A percentile compares a stretch with the other conserved stretches of the same genome.
These are phyloP conservation scores for Tanytarsus gracilentus DNA, from an alignment of 2,888 invertebrate species.

Conservation along the genomic window DNA sequence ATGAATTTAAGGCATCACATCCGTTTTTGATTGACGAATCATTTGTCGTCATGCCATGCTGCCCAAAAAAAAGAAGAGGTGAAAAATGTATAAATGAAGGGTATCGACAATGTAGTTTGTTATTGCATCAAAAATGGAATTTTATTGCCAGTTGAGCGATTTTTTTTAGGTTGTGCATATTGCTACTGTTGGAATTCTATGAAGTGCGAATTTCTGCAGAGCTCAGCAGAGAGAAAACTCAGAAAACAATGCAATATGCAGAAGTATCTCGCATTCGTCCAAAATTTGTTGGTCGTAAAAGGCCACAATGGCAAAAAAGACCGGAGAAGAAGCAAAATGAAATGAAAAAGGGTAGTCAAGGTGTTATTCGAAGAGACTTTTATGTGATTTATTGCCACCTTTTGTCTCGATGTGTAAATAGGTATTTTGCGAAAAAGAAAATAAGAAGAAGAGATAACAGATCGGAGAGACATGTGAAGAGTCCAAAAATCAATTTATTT, in stretches of 20 bases:
- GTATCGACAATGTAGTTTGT: not conserved
- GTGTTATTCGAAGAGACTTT: not conserved
- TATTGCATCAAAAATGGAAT: not conserved
- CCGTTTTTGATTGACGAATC: not conserved
- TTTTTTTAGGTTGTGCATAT: no score
- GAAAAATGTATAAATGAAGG: not conserved
- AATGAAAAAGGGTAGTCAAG: slow-evolving; percentile 21
- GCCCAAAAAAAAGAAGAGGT: not conserved
- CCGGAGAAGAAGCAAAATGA: not conserved
- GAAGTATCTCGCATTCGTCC: not conserved
- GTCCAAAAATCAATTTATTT: slow-evolving; percentile 20
- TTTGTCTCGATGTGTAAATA: slow-evolving; percentile 21
- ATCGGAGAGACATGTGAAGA: slow-evolving; percentile 7
- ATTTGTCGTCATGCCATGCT: not conserved
- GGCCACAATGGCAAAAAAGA: slow-evolving; percentile 2
- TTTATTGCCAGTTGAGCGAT: no score
- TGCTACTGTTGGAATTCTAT: no score
- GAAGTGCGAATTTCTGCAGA: no score
- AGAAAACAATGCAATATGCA: not conserved
- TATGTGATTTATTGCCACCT: slow-evolving; percentile 24
- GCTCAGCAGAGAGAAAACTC: no score
- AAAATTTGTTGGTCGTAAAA: slow-evolving; percentile 1
- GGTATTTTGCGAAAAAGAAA: slow-evolving; percentile 12
- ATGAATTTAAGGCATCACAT: not conserved
- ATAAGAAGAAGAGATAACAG: not conserved